phyloP scores from a whole-genome alignment of 2,113 vertebrate species.

The Corynorhinus townsendii region DNA sequence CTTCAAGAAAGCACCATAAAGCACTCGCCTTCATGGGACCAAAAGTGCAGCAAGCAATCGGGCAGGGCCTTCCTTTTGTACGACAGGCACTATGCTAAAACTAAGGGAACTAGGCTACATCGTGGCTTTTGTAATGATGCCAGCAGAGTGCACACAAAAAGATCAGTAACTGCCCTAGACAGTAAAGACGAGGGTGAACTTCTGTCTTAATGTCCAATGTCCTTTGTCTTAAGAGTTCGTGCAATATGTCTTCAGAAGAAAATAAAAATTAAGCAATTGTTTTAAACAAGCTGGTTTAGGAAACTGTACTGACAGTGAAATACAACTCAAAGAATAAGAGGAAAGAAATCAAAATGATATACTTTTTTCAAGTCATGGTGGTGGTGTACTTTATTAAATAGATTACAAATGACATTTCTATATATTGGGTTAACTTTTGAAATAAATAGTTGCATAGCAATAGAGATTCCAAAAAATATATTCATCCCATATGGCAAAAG shows the following conservation, averaged over 20 bases:
- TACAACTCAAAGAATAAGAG: background rate
- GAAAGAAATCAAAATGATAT: background rate
- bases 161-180: conserved; percentile 78
- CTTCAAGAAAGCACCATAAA: background rate
- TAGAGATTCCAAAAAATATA: background rate
- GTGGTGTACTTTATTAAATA: background rate
- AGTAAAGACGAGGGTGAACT: conserved; percentile 77
- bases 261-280: background rate
- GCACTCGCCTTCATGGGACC: background rate
- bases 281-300: background rate
- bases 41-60: background rate
- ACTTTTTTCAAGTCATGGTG: background rate
- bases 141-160: conserved; percentile 81
- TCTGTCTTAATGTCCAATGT: conserved; percentile 86
- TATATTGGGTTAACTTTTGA: background rate
- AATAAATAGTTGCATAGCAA: background rate
- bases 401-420: background rate
- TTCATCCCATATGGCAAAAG: background rate
- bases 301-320: background rate
- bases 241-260: conserved; percentile 62
- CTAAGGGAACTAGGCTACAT: conserved; percentile 60
- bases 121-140: conserved; percentile 78
- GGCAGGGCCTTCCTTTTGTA: background rate
- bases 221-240: conserved; percentile 79
- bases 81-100: conserved; percentile 77